Conservation (phyloP, 2,888 invertebrate genomes). For the Aleiodes testaceus region DNA sequence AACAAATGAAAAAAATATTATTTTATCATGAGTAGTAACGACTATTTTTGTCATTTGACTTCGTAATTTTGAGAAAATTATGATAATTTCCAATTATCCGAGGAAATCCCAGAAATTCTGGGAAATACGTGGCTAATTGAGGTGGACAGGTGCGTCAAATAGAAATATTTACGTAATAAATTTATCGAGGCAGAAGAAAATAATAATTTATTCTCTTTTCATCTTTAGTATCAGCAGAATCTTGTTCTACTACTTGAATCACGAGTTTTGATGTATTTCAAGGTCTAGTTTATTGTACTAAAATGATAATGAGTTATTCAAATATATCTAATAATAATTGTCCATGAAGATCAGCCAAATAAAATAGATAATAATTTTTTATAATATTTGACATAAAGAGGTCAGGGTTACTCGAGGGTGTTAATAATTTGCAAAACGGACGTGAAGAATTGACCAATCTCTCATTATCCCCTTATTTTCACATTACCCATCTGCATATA, state of each 20-base stretch:
- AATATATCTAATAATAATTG: conserved; percentile 45
- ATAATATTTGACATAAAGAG: conserved; percentile 57
- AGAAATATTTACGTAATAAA: no score
- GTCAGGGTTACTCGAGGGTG: conserved; percentile 56
- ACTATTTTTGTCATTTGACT: no score
- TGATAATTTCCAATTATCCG: no score
- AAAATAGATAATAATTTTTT: conserved; percentile 52
- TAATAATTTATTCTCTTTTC: not conserved
- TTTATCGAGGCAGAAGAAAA: no score
- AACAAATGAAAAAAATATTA: no score
- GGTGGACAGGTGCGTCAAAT: no score
- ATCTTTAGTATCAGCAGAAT: not conserved
- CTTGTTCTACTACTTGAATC: not conserved
- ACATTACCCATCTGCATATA: no score
- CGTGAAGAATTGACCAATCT: conserved; percentile 44
- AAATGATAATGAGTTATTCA: conserved; percentile 46
- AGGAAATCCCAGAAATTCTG: no score
- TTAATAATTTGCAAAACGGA: conserved; percentile 53
- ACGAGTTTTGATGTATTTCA: conserved; percentile 13
- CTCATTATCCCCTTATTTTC: not conserved
- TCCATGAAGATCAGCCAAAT: conserved; percentile 43
- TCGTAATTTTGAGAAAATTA: no score
- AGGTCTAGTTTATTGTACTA: conserved; percentile 17
- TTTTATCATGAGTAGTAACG: no score
- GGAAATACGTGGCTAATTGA: no score